Conservation (phyloP, 2,797 vertebrate species). For the Hippopotamyrus pictus region DNA sequence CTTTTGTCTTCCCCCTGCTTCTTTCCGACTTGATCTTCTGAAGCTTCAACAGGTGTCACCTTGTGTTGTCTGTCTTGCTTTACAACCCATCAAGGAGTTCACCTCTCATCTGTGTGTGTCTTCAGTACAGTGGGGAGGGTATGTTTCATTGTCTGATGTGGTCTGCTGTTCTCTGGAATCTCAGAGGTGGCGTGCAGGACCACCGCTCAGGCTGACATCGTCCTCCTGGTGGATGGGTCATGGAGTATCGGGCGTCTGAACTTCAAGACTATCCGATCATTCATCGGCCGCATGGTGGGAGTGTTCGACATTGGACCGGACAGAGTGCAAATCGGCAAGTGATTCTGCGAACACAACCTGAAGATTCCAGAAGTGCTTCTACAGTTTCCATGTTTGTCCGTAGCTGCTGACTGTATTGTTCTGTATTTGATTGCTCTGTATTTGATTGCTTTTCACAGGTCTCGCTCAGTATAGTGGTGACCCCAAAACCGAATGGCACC, state of each 20-base stretch:
- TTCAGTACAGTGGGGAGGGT: not conserved
- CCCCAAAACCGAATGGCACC: conserved; percentile 93
- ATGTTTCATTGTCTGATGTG: conserved; percentile 12
- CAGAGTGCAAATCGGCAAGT: conserved; percentile 94
- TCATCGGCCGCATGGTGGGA: conserved; percentile 87
- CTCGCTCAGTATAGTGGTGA: conserved; percentile 97
- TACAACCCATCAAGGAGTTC: not conserved
- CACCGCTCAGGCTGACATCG: conserved; percentile 87
- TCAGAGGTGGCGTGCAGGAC: conserved; percentile 84
- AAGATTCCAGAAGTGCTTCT: not conserved
- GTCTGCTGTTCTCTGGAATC: conserved; percentile 38
- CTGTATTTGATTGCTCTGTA: not conserved
- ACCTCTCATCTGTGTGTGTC: not conserved
- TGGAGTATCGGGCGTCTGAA: conserved; percentile 97
- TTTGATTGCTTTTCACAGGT: conserved; percentile 54
- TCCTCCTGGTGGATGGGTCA: conserved; percentile 92
- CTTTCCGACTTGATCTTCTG: not conserved
- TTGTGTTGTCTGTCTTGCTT: not conserved
- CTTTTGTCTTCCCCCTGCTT: not conserved
- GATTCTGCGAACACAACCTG: not conserved
- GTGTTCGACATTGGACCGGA: conserved; percentile 91
- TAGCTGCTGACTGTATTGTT: not conserved
- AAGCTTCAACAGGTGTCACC: not conserved
- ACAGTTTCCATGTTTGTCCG: not conserved
- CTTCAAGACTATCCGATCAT: conserved; percentile 88